A percentile compares a stretch with the other conserved stretches of the same genome.
phyloP scores from a whole-genome alignment of 2,888 invertebrate species.

The Cosmopolites sordidus region DNA sequence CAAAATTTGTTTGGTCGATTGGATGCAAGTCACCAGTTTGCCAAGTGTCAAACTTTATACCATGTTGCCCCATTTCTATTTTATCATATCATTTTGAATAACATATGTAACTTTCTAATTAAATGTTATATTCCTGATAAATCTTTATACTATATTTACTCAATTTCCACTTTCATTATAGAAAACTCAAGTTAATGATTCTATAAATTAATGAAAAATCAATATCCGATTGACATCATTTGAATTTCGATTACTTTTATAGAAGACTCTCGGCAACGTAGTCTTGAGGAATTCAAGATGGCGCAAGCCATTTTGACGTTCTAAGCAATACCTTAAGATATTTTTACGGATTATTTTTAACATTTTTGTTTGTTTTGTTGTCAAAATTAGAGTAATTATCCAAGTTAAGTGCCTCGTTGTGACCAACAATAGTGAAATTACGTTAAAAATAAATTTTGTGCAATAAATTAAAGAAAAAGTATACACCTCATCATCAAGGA shows the following conservation, averaged over 20 bases:
- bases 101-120: too few relatives aligned
- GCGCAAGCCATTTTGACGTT: slow-evolving; percentile 46
- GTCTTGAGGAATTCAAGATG: slow-evolving; percentile 42
- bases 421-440: slow-evolving; percentile 13
- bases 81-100: too few relatives aligned
- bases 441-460: slow-evolving; percentile 4
- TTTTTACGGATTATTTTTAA: slow-evolving; percentile 35
- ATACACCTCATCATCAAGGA: slow-evolving; percentile 24
- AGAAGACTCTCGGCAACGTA: too few relatives aligned
- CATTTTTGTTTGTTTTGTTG: slow-evolving; percentile 29
- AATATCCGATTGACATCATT: too few relatives aligned
- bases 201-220: too few relatives aligned
- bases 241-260: too few relatives aligned
- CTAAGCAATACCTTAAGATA: slow-evolving; percentile 34
- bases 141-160: too few relatives aligned
- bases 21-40: slow-evolving; percentile 15
- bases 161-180: too few relatives aligned
- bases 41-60: slow-evolving; percentile 12
- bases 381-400: slow-evolving; percentile 26
- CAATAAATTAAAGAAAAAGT: slow-evolving; percentile 13
- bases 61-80: neutral
- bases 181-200: too few relatives aligned
- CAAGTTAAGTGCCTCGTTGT: slow-evolving; percentile 12
- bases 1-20: slow-evolving; percentile 17
- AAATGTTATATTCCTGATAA: too few relatives aligned